Evolutionary conservation across 2,113 vertebrate species (phyloP).

Genomic region (Pelecanoides urinatrix): DNA sequence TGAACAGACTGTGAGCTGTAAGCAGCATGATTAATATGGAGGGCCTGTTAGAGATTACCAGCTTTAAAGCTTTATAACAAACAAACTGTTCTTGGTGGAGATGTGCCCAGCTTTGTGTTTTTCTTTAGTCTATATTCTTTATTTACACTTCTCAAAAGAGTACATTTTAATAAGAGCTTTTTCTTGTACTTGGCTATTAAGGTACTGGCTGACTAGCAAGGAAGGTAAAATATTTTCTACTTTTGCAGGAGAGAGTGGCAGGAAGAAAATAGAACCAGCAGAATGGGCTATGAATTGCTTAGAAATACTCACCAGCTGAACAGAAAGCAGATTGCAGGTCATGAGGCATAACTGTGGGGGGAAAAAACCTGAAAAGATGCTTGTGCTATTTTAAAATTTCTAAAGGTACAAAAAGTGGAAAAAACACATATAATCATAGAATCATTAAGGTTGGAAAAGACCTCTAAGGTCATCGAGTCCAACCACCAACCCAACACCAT

Average conservation of each 20-base stretch:
- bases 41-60: neutral
- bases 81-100: neutral
- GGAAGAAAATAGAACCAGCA: neutral
- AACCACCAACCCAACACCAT: too few relatives aligned
- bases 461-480: too few relatives aligned
- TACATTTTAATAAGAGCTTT: neutral
- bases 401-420: neutral
- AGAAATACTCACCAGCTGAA: neutral
- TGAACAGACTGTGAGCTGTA: neutral
- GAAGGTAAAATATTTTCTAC: neutral
- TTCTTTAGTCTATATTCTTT: neutral
- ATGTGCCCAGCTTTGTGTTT: neutral
- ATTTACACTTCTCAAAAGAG: neutral
- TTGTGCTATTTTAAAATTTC: neutral
- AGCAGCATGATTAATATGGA: neutral
- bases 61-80: neutral
- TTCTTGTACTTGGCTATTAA: neutral
- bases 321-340: neutral
- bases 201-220: neutral
- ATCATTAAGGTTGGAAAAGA: too few relatives aligned
- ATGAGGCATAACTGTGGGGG: neutral
- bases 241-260: neutral
- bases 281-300: neutral
- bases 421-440: neutral
- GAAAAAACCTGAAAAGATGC: neutral